Evolutionary conservation across 2,797 vertebrate species (phyloP).

Genomic region (Merluccius polli): DNA sequence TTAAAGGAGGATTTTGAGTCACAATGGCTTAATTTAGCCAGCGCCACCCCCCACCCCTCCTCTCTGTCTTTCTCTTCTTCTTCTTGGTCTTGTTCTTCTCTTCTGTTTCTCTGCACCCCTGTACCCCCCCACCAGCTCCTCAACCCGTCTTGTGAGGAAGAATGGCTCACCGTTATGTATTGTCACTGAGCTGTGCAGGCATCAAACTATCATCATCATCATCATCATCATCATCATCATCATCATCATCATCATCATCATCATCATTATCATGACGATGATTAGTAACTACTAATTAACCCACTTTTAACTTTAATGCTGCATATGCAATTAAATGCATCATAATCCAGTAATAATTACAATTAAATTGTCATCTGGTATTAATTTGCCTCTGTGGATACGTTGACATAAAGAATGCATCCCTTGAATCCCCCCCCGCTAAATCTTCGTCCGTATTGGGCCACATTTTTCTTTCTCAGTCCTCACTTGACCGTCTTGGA

Average conservation of each 20-base stretch:
- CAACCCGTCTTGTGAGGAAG: constrained; percentile 73
- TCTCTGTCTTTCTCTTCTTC: constrained; percentile 49
- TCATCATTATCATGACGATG: not conserved
- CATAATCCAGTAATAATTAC: constrained; percentile 14
- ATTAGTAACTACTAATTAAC: not conserved
- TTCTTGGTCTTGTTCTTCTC: constrained; percentile 39
- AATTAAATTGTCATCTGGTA: constrained; percentile 33
- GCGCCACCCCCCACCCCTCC: constrained; percentile 77
- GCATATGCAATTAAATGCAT: not conserved
- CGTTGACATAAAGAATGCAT: constrained; percentile 28
- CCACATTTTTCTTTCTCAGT: constrained; percentile 37
- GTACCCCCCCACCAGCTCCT: constrained; percentile 23
- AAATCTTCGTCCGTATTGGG: constrained; percentile 32
- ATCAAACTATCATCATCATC: no score
- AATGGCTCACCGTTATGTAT: constrained; percentile 69
- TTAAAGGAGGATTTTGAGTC: constrained; percentile 99
- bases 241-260: not conserved
- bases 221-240: no score
- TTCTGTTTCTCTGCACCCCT: constrained; percentile 10
- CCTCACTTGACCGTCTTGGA: constrained; percentile 59
- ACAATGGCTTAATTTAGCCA: constrained; percentile 99
- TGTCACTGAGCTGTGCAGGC: constrained; percentile 44
- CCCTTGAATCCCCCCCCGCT: constrained; percentile 36
- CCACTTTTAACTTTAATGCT: not conserved
- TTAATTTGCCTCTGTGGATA: constrained; percentile 11